These are phyloP conservation scores for Dolichotis patagonum DNA, from an alignment of 2,113 vertebrate genomes.

Conservation along the genomic window DNA sequence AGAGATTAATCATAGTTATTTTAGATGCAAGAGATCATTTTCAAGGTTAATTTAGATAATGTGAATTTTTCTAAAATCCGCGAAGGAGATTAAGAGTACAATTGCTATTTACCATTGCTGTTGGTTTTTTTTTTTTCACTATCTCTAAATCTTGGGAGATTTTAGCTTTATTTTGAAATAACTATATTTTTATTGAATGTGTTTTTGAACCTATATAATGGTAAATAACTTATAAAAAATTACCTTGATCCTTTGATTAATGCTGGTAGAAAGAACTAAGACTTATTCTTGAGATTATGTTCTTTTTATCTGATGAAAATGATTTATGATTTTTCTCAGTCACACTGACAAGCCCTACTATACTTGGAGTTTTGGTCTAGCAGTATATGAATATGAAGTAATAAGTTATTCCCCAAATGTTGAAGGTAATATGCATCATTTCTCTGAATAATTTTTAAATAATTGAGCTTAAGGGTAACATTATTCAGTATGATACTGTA, in stretches of 20 bases:
- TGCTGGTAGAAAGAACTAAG: background rate
- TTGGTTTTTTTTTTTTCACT: background rate
- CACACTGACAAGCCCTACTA: background rate
- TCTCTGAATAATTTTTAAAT: slow-evolving; percentile 30
- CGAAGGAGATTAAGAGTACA: background rate
- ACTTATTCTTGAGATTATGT: slow-evolving; percentile 21
- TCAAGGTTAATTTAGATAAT: background rate
- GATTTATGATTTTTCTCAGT: background rate
- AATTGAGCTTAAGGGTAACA: background rate
- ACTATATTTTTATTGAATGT: background rate
- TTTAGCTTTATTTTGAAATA: slow-evolving; percentile 14
- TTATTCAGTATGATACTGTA: background rate
- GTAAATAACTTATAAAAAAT: slow-evolving; percentile 37
- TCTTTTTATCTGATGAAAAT: slow-evolving; percentile 49
- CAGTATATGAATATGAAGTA: background rate
- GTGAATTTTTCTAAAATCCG: background rate
- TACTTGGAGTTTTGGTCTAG: background rate
- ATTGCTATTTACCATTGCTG: background rate
- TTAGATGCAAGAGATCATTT: slow-evolving; percentile 4
- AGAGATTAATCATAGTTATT: background rate
- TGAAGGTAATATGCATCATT: background rate
- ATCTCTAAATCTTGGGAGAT: background rate
- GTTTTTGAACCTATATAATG: background rate
- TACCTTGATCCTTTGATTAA: background rate
- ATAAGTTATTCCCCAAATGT: background rate